Base-by-base conservation (phyloP, 2,797 vertebrate genomes). In the Lithobates pipiens region DNA sequence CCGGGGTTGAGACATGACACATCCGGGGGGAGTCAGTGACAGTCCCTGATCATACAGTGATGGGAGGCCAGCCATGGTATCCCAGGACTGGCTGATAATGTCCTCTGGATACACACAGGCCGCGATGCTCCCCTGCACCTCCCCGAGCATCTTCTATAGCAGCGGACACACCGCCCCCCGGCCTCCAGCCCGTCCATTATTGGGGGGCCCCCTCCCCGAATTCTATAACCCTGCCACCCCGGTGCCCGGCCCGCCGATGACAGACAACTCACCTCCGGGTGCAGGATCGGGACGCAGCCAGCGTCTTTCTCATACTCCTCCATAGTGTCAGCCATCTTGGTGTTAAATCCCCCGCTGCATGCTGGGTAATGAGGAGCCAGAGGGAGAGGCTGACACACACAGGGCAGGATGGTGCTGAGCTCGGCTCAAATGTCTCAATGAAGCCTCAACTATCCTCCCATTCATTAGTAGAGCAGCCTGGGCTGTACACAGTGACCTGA, bases 251-350 rank as follows among this genome's bases (percentile, higher is more conserved):
- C 54, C 9, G 16, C 73, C 27, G 2, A 61, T 9, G 68, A 13
- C 29, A 16, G 1, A 18, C 13, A 18, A 39, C 94, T 90, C 95
- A 99, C 98, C 97, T 99, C 97, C 0, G 97, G 95, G 90, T 99
- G 98, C 89, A 99, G 96, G 91, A 98, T 95, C 89, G 97, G 97
- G 92, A 97, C 97, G 88, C 98, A 99, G 76, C 97, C 96, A 93
- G 96, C 96, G 90, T 98, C 97, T 93, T 96, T 95, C 93, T 97
- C 97, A 93, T 97, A 97, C 93, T 98, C 97, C 89, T 97, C 97
- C 93, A 97, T 97, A 94, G 95, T 95, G 94, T 97, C 97, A 90
- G 96, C 98, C 98, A 99, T 99, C 97, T 98, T 99, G 95, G 95
- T 95, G 93, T 94, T 94, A 93, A 92, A 91, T 90, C 92, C 90